Base-by-base conservation (phyloP, 2,888 invertebrate species). In the Papilio gigon region DNA sequence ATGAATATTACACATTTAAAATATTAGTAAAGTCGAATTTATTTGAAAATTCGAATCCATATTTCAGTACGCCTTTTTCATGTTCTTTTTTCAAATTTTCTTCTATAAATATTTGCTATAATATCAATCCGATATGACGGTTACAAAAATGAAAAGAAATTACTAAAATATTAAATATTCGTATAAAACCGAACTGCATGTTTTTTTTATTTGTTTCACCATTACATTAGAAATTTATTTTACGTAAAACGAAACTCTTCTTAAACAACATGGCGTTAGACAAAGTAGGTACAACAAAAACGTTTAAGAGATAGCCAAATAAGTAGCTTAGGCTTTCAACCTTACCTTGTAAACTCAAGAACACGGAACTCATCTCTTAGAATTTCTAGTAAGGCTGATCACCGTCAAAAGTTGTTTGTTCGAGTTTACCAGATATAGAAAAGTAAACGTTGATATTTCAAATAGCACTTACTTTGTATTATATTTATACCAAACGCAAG, bases 1-100 rank as follows among this genome's bases (percentile, higher is more conserved):
- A 82, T 85, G 84, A 86, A 87, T 88, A 87, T 87, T 82, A 86
- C 80, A 85, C 83, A 78, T 78, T 81, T 78, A 78, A 77, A 76
- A 79, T 77, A 73, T 72, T 69, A 72, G 50, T 68, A 65, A 71
- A 62, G 70, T 67, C 59, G 68, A 73, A 33, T 65, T 65, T 66
- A 66, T 60, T 66, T 60, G n/a, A 4, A 4, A 20, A 33, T 22
- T 59, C 22, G 58, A 60, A 25, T 37, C 35, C 4, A 50, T 66
- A 27, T 60, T 60, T 33, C 44, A 42, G 50, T 33, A 67, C 53
- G 47, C 67, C 63, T 67, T 68, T 69, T 60, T 70, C 64, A 42
- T 53, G n/a, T 30, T 30, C n/a, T 30, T 56, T 56, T 30, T 56
- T 25, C n/a, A n/a, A 44, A 44, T 20, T 27, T 60, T 11, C 14